Evolutionary conservation across 2,797 vertebrate species (phyloP).

Genomic region (Oreochromis mossambicus): DNA sequence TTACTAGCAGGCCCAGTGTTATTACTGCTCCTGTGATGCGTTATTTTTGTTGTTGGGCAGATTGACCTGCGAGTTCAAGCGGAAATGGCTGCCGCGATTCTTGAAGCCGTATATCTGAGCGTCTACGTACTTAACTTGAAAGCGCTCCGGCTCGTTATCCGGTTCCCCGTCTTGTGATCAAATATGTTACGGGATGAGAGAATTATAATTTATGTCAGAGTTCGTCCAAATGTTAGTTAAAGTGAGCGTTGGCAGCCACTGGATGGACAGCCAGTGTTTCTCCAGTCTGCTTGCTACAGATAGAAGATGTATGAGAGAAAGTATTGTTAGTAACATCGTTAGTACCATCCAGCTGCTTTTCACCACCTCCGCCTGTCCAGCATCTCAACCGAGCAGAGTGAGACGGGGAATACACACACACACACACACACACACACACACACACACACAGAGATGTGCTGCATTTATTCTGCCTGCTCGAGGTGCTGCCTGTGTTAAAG

Average conservation of each 20-base stretch:
- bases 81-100: conserved; percentile 43
- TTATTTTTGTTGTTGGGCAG: conserved; percentile 49
- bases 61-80: conserved; percentile 55
- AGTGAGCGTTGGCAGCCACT: conserved; percentile 31
- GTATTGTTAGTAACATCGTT: conserved; percentile 67
- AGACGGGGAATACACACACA: conserved; percentile 37
- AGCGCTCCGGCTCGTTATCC: conserved; percentile 44
- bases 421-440: background rate
- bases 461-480: conserved; percentile 80
- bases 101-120: background rate
- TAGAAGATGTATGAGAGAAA: conserved; percentile 37
- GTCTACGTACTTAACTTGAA: conserved; percentile 15
- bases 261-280: conserved; percentile 43
- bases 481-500: conserved; percentile 75
- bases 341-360: conserved; percentile 66
- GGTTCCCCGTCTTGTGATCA: conserved; percentile 41
- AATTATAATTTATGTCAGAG: conserved; percentile 47
- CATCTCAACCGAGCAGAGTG: conserved; percentile 48
- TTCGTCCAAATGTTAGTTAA: conserved; percentile 51
- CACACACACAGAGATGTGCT: conserved; percentile 14
- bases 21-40: conserved; percentile 61
- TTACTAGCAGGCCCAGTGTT: conserved; percentile 50
- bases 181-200: conserved; percentile 32
- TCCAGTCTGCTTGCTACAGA: conserved; percentile 23
- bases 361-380: conserved; percentile 61